Percentiles rank a stretch among this genome's conserved stretches.
Evolutionary conservation across 2,888 invertebrate species (phyloP).

Genomic region (Andrena bicolor): DNA sequence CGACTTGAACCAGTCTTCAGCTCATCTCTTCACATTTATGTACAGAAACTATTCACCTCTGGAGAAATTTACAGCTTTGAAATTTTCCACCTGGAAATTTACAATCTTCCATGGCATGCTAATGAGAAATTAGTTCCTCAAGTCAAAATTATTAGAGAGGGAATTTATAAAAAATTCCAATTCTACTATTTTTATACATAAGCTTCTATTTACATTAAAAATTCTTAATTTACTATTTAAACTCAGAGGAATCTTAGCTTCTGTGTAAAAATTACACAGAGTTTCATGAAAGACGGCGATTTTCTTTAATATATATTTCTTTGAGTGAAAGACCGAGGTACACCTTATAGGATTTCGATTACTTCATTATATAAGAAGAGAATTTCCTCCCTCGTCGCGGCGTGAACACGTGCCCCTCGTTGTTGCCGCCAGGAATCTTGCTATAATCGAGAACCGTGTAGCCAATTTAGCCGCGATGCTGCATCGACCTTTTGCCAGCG

Average conservation of each 20-base stretch:
- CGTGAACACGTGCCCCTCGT: conserved; percentile 35
- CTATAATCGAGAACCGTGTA: conserved; percentile 37
- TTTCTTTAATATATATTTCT: not conserved
- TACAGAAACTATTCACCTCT: too few species aligned
- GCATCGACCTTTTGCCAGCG: conserved; percentile 19
- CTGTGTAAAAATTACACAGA: too few species aligned
- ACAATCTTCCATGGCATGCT: too few species aligned
- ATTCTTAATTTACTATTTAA: too few species aligned
- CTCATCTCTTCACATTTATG: not conserved
- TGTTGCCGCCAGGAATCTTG: conserved; percentile 4
- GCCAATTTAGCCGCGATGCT: conserved; percentile 41
- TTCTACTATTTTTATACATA: too few species aligned
- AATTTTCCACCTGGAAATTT: too few species aligned
- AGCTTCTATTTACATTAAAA: too few species aligned
- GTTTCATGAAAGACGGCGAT: not conserved
- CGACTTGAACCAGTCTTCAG: not conserved
- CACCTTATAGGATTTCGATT: not conserved
- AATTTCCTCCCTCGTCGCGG: not conserved
- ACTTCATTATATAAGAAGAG: not conserved
- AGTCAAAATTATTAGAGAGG: too few species aligned
- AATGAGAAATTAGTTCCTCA: too few species aligned
- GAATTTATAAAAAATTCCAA: too few species aligned
- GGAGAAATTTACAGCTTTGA: too few species aligned
- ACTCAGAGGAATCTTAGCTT: too few species aligned
- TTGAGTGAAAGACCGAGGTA: not conserved